Evolutionary conservation across 2,797 vertebrate genomes (phyloP).

Genomic region (Arctocebus calabarensis): DNA sequence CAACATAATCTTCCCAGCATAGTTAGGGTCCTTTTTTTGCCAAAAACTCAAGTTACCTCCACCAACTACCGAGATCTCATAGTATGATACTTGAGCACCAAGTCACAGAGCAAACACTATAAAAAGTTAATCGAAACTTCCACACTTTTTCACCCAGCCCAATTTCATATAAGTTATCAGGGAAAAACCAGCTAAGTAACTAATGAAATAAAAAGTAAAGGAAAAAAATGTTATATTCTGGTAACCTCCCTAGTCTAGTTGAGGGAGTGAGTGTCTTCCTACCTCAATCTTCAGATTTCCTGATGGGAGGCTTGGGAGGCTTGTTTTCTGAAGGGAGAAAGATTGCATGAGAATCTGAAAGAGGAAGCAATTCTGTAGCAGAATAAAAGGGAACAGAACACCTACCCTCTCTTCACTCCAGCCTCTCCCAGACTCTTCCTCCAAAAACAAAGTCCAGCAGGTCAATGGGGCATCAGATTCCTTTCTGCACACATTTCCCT

Average conservation of each 20-base stretch:
- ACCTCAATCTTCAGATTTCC: not conserved
- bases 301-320: not conserved
- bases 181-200: not conserved
- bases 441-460: not conserved
- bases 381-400: not conserved
- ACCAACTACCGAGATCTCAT: not conserved
- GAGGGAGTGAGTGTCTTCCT: not conserved
- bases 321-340: not conserved
- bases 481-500: not conserved
- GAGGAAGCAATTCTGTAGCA: not conserved
- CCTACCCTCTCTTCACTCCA: not conserved
- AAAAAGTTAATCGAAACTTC: not conserved
- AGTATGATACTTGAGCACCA: not conserved
- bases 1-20: not conserved
- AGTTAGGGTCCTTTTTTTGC: not conserved
- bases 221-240: not conserved
- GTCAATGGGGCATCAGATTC: not conserved
- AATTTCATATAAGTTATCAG: not conserved
- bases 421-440: not conserved
- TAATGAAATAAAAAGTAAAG: slow-evolving; percentile 21
- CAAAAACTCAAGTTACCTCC: not conserved
- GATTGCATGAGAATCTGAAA: not conserved
- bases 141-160: not conserved
- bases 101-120: not conserved
- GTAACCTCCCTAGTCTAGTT: not conserved